A percentile compares a stretch with the other conserved stretches of the same genome.
These are phyloP conservation scores for Norana najaformis DNA, from an alignment of 2,888 invertebrate genomes.

Conservation along the genomic window DNA sequence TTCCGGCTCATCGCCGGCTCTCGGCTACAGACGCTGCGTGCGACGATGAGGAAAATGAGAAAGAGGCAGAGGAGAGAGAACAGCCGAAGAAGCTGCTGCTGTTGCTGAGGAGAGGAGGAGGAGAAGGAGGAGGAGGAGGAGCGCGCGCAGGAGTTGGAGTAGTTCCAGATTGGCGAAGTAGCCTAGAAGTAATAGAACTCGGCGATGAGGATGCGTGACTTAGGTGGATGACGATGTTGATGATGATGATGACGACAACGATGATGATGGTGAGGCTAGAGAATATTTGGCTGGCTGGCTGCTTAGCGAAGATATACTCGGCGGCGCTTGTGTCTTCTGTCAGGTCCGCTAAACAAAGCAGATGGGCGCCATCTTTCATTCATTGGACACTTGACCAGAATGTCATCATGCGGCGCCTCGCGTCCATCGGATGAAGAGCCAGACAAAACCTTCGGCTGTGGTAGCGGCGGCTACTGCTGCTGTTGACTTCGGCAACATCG, in stretches of 20 bases:
- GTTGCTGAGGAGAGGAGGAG: too few relatives aligned
- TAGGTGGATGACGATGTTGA: background rate
- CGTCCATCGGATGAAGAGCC: background rate
- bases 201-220: background rate
- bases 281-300: background rate
- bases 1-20: background rate
- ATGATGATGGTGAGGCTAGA: background rate
- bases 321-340: background rate
- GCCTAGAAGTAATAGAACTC: background rate
- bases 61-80: background rate
- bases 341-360: background rate
- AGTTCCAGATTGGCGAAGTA: slow-evolving; percentile 5
- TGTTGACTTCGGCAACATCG: background rate
- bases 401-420: background rate
- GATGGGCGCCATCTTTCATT: background rate
- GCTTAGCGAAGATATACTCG: too few relatives aligned
- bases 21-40: background rate
- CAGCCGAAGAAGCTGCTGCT: too few relatives aligned
- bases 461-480: background rate
- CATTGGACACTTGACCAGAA: background rate
- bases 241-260: background rate
- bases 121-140: background rate
- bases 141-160: background rate
- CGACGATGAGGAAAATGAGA: background rate
- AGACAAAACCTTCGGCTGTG: background rate